A percentile compares a stretch with the other conserved stretches of the same genome.
Conservation (phyloP, 2,113 vertebrate species). For the Hypocryptadius cinnamomeus region DNA sequence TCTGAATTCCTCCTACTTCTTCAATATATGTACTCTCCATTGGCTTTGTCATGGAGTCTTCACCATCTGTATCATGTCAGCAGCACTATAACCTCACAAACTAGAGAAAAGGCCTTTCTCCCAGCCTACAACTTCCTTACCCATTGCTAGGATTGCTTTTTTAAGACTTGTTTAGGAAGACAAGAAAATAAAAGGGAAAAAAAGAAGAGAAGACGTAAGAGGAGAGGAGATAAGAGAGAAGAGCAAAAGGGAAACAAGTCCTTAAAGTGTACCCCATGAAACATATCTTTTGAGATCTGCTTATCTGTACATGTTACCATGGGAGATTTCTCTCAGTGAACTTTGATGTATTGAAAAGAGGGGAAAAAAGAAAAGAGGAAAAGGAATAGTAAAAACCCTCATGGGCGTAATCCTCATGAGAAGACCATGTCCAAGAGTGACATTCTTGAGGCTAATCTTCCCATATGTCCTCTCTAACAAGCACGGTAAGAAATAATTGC, state of each 20-base stretch:
- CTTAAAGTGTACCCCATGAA: neutral
- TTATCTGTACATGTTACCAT: neutral
- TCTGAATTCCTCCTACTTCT: neutral
- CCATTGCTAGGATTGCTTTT: neutral
- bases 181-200: neutral
- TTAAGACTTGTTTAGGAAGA: neutral
- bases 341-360: conserved; percentile 7
- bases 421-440: conserved; percentile 40
- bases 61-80: neutral
- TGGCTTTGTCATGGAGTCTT: neutral
- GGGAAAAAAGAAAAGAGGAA: neutral
- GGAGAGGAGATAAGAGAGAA: no score
- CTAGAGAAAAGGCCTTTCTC: neutral
- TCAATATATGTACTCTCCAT: neutral
- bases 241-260: neutral
- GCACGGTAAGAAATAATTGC: conserved; percentile 40
- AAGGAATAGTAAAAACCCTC: neutral
- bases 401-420: neutral
- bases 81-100: neutral
- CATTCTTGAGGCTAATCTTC: conserved; percentile 43
- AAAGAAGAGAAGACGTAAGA: neutral
- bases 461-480: conserved; percentile 39
- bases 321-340: neutral
- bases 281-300: neutral
- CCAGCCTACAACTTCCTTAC: neutral